These are phyloP conservation scores for Neelides folsomi DNA, from an alignment of 2,888 invertebrate genomes.

Conservation along the genomic window DNA sequence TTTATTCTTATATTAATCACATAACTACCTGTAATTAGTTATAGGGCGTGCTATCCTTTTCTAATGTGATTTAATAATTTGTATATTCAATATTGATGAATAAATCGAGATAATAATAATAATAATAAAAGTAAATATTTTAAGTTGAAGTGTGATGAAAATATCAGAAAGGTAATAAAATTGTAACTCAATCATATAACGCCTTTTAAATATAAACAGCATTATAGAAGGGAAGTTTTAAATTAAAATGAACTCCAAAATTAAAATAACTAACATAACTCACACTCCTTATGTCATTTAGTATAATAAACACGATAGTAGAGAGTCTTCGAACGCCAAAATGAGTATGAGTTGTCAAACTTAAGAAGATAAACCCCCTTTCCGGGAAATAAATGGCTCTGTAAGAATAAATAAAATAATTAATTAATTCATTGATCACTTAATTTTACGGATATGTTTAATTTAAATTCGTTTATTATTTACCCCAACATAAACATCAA, in stretches of 20 bases:
- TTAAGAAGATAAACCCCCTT: slow-evolving; percentile 94
- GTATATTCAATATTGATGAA: too few relatives aligned
- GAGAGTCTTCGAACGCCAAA: slow-evolving; percentile 97
- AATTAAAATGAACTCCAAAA: too few relatives aligned
- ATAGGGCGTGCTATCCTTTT: too few relatives aligned
- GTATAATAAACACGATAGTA: slow-evolving; percentile 98
- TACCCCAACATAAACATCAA: slow-evolving; percentile 53
- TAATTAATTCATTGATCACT: slow-evolving; percentile 37
- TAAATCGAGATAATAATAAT: too few relatives aligned
- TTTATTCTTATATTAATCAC: too few relatives aligned
- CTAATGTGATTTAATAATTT: too few relatives aligned
- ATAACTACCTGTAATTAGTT: too few relatives aligned
- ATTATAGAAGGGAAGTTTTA: background rate
- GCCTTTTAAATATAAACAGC: background rate
- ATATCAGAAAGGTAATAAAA: too few relatives aligned
- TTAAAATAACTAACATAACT: slow-evolving; percentile 4
- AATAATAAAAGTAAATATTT: too few relatives aligned
- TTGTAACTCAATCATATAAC: too few relatives aligned
- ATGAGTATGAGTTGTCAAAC: slow-evolving; percentile 97
- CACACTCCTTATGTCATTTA: slow-evolving; percentile 39
- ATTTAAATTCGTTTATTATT: too few relatives aligned
- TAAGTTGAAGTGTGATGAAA: too few relatives aligned
- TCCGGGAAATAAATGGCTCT: slow-evolving; percentile 85
- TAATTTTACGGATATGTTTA: slow-evolving; percentile 45
- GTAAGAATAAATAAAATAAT: slow-evolving; percentile 47